Base-by-base conservation (phyloP, 2,113 vertebrate species). In the Proteles cristata region DNA sequence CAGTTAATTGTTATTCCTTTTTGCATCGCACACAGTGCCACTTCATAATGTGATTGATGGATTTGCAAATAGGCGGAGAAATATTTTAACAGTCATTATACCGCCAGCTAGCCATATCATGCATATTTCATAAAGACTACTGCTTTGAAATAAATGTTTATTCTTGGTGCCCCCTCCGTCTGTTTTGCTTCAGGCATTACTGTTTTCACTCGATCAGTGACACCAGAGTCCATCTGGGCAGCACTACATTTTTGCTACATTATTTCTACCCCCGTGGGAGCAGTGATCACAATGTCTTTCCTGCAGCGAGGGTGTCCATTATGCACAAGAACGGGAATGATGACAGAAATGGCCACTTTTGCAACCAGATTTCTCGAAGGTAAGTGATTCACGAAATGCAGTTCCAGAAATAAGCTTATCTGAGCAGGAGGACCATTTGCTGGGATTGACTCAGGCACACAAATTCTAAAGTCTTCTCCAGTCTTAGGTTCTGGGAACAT, bases 131-230 rank as follows among this genome's bases (percentile, higher is more conserved):
- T n/a, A 28, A 77, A 71, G 82, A 73, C 28, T 11, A 50, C 63
- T 76, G 63, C 81, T 94, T 85, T 73, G 77, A 95, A 88, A 76
- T 58, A 39, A 95, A 50, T 25, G 61, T 79, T 92, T 55, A n/a
- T 76, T 80, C 23, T 77, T 0, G 0, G 63, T n/a, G 55, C 58
- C 50, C n/a, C 71, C 21, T 94, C 63, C 61, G 33, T 71, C 65
- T 35, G 68, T 17, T 19, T 87, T 71, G 33, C 85, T 35, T 50
- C 81, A 43, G n/a, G 71, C 19, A 35, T n/a, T 55, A 26, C n/a
- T 86, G 28, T 74, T 86, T 83, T 89, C 35, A 55, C 31, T 89
- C 65, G 71, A 74, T 69, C 16, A 17, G 7, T 45, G 71, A 85
- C 15, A 58, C 11, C 35, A 7, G 33, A 91, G 83, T 45, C 43